These are phyloP conservation scores for Phaedon cochleariae DNA, from an alignment of 2,888 invertebrate species.

Conservation along the genomic window DNA sequence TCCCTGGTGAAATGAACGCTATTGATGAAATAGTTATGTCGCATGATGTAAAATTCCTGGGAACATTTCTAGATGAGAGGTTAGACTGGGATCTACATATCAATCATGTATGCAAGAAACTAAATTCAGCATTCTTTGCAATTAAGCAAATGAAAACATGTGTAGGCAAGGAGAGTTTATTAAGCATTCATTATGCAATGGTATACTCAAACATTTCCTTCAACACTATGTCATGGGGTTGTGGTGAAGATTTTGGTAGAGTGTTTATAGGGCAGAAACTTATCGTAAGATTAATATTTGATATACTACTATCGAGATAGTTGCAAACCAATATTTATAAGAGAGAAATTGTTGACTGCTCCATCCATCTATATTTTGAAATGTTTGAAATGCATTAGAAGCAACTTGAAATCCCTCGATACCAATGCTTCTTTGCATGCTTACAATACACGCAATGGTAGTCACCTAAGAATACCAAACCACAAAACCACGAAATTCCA, in stretches of 20 bases:
- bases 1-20: not conserved
- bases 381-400: no score
- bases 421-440: no score
- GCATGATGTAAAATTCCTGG: not conserved
- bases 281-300: not conserved
- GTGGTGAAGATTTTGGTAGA: not conserved
- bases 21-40: not conserved
- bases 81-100: constrained; percentile 2
- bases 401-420: no score
- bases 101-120: not conserved
- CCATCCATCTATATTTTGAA: no score
- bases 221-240: not conserved
- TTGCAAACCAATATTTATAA: constrained; percentile 1
- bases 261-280: not conserved
- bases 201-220: not conserved
- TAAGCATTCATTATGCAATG: not conserved
- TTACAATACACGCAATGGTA: no score
- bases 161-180: not conserved
- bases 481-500: no score
- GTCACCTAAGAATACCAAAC: no score
- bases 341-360: not conserved
- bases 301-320: constrained; percentile 4
- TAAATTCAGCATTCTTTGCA: no score
- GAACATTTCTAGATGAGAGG: constrained; percentile 1
- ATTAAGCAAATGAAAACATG: no score